These are phyloP conservation scores for Triplophysa siluroides DNA, from an alignment of 2,113 vertebrate genomes.

Conservation along the genomic window DNA sequence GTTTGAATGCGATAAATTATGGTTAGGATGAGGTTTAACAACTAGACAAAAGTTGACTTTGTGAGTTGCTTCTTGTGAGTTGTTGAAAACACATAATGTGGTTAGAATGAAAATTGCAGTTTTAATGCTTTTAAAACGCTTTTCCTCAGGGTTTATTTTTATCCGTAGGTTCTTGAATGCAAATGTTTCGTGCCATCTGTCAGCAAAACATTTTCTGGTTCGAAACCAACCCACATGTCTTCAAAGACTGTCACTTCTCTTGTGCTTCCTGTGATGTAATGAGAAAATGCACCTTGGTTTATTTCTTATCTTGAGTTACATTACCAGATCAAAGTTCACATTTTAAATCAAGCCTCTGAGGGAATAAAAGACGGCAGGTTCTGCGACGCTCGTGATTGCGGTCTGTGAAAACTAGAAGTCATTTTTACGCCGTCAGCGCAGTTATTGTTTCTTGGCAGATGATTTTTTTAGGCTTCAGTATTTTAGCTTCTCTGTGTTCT, in stretches of 20 bases:
- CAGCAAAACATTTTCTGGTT: not conserved
- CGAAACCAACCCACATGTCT: not conserved
- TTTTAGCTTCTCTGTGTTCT: constrained; percentile 45
- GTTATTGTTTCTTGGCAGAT: constrained; percentile 59
- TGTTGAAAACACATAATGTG: not conserved
- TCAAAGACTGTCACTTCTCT: not conserved
- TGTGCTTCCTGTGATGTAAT: constrained; percentile 12
- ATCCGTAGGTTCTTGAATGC: not conserved
- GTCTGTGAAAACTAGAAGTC: constrained; percentile 49
- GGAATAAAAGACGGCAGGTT: constrained; percentile 22
- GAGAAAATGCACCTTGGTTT: not conserved
- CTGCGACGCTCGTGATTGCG: constrained; percentile 43
- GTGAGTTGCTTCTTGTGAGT: not conserved
- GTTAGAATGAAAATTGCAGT: not conserved
- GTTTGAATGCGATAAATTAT: too few relatives aligned
- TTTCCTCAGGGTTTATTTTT: not conserved
- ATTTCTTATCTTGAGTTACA: constrained; percentile 4
- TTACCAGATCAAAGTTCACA: not conserved
- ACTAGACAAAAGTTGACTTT: too few relatives aligned
- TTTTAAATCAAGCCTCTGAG: not conserved
- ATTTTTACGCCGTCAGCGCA: constrained; percentile 67
- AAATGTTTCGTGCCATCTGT: not conserved
- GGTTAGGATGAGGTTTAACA: too few relatives aligned
- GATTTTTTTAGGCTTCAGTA: constrained; percentile 44
- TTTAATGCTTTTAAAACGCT: not conserved